A percentile compares a stretch with the other conserved stretches of the same genome.
phyloP scores from a whole-genome alignment of 2,797 vertebrate genomes.

The Sebastes taczanowskii region DNA sequence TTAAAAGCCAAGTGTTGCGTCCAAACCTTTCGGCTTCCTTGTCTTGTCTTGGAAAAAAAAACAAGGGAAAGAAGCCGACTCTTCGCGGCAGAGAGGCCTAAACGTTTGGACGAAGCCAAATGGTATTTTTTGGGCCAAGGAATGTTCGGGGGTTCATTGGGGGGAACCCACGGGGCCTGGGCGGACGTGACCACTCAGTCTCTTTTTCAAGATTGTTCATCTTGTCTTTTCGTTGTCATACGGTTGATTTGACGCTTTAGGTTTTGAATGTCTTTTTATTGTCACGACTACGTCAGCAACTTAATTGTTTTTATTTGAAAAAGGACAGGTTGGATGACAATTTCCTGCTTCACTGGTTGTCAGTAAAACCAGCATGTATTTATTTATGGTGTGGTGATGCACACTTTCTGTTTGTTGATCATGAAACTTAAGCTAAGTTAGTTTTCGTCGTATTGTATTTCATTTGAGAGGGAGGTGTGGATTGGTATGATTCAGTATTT shows the following conservation, averaged over 20 bases:
- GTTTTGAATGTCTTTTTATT: constrained; percentile 83
- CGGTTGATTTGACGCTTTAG: constrained; percentile 73
- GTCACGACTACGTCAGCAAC: constrained; percentile 61
- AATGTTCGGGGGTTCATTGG: constrained; percentile 81
- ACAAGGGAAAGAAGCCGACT: constrained; percentile 43
- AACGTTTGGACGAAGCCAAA: constrained; percentile 65
- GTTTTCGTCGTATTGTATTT: constrained; percentile 55
- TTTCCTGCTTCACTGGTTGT: constrained; percentile 58
- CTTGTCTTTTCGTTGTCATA: constrained; percentile 69
- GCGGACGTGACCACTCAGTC: constrained; percentile 81
- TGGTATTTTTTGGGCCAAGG: constrained; percentile 70
- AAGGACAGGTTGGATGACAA: constrained; percentile 66
- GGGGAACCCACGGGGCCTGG: constrained; percentile 73
- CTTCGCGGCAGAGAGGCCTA: constrained; percentile 28
- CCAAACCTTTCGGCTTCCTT: constrained; percentile 67
- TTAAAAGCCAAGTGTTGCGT: constrained; percentile 65
- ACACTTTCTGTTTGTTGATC: constrained; percentile 57
- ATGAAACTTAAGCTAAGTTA: constrained; percentile 54
- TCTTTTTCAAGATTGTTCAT: constrained; percentile 83
- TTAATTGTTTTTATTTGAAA: constrained; percentile 66
- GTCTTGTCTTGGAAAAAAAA: constrained; percentile 15
- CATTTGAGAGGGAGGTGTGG: constrained; percentile 60
- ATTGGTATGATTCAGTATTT: constrained; percentile 35
- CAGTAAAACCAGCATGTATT: constrained; percentile 58
- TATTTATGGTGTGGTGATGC: constrained; percentile 67